Percentiles rank a stretch among this genome's conserved stretches.
phyloP scores from a whole-genome alignment of 1,140 invertebrate species.

The Macrostomum lignano region DNA sequence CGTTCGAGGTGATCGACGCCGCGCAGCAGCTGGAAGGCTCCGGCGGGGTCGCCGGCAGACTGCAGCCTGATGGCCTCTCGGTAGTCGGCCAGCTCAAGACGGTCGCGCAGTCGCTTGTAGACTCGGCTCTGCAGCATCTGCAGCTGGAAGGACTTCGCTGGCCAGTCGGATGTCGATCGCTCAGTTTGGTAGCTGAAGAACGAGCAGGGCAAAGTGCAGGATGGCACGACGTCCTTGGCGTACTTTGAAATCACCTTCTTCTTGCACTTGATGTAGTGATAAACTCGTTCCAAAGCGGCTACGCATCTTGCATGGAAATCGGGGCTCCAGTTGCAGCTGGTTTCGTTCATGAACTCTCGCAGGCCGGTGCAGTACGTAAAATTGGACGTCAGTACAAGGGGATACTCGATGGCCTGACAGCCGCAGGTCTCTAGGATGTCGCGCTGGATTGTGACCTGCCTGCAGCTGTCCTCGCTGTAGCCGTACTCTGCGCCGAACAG shows the following conservation, averaged over 20 bases:
- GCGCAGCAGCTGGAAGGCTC: neutral
- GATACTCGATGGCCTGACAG: conserved; percentile 5
- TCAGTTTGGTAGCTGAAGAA: neutral
- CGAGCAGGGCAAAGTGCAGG: neutral
- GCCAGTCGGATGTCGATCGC: neutral
- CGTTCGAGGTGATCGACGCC: neutral
- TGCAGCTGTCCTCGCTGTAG: conserved; percentile 2
- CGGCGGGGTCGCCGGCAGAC: neutral
- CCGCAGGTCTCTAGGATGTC: conserved; percentile 1
- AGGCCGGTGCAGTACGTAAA: neutral
- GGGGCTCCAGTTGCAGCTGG: no score
- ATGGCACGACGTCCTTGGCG: neutral
- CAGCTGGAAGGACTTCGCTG: conserved; percentile 1
- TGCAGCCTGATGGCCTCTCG: neutral
- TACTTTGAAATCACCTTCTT: neutral
- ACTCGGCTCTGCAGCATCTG: neutral
- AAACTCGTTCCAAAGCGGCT: neutral
- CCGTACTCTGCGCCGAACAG: neutral
- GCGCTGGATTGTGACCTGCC: conserved; percentile 2
- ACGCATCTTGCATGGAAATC: neutral
- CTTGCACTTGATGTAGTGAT: neutral
- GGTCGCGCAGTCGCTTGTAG: neutral
- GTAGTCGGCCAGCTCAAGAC: neutral
- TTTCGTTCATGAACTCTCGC: neutral
- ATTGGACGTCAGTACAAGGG: conserved; percentile 2